These are phyloP conservation scores for Chaetodon trifasciatus DNA, from an alignment of 2,797 vertebrate species.

Conservation along the genomic window DNA sequence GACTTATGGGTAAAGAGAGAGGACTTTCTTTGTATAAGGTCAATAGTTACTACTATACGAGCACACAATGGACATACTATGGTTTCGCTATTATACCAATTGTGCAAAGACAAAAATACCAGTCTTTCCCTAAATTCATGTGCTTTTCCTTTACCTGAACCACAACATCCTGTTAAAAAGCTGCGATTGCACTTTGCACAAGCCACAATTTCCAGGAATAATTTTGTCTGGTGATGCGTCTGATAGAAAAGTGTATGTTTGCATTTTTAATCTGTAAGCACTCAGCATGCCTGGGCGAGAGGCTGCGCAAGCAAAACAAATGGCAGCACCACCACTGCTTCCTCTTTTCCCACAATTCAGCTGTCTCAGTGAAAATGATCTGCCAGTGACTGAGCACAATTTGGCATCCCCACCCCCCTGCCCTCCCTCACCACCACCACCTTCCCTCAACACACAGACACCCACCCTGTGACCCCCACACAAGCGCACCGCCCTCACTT, in stretches of 20 bases:
- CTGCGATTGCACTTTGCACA: constrained; percentile 21
- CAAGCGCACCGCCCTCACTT: constrained; percentile 57
- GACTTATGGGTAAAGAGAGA: constrained; percentile 30
- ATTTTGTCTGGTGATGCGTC: background rate
- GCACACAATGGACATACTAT: constrained; percentile 46
- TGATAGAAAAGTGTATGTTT: constrained; percentile 27
- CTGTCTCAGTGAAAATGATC: constrained; percentile 76
- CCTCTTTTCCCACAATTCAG: constrained; percentile 79
- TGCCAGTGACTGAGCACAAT: constrained; percentile 77
- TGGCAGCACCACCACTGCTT: constrained; percentile 66
- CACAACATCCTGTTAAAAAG: constrained; percentile 38
- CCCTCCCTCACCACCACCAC: constrained; percentile 22
- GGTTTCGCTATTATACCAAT: constrained; percentile 29
- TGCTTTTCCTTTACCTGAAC: constrained; percentile 21
- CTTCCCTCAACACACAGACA: constrained; percentile 59
- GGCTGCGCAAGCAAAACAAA: constrained; percentile 74
- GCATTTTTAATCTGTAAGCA: constrained; percentile 44
- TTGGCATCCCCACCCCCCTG: constrained; percentile 47
- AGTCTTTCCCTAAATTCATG: background rate
- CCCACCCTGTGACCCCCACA: constrained; percentile 66
- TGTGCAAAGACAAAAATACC: constrained; percentile 24
- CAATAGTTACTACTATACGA: constrained; percentile 43
- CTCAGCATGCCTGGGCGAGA: constrained; percentile 59
- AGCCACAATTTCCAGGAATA: constrained; percentile 6
- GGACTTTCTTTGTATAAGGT: constrained; percentile 66